phyloP scores from a whole-genome alignment of 2,113 vertebrate genomes.

The Anoura caudifer region DNA sequence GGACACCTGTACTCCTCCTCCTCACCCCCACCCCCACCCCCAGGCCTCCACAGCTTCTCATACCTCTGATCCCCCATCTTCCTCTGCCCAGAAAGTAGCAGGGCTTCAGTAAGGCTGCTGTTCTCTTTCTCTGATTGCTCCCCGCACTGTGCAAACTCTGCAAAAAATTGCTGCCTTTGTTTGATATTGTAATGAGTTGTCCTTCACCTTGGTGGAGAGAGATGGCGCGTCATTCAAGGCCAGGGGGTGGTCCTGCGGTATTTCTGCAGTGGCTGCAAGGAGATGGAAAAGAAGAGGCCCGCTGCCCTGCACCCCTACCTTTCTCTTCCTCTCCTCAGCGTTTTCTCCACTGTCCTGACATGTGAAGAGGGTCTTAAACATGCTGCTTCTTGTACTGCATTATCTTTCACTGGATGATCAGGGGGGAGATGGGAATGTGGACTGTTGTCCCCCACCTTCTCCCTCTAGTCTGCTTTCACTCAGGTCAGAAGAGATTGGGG shows the following conservation, averaged over 20 bases:
- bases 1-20: not conserved
- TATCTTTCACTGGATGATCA: not conserved
- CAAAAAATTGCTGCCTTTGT: conserved; percentile 56
- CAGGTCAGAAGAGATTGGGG: not conserved
- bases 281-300: conserved; percentile 4
- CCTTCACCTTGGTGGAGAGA: not conserved
- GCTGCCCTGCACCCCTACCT: conserved; percentile 2
- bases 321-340: not conserved
- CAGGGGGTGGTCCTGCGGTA: not conserved
- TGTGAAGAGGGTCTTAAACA: not conserved
- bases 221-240: not conserved
- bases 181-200: not conserved
- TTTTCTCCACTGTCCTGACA: not conserved
- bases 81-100: conserved; percentile 57
- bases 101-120: conserved; percentile 37
- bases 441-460: not conserved
- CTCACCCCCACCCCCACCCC: not conserved
- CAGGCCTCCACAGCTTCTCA: not conserved
- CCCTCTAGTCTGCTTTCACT: not conserved
- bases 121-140: conserved; percentile 38
- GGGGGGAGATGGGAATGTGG: not conserved
- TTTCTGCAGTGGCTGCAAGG: not conserved
- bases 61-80: conserved; percentile 72
- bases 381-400: not conserved
- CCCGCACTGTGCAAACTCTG: conserved; percentile 63